Evolutionary conservation across 2,113 vertebrate species (phyloP).

Genomic region (Aphyosemion australe): DNA sequence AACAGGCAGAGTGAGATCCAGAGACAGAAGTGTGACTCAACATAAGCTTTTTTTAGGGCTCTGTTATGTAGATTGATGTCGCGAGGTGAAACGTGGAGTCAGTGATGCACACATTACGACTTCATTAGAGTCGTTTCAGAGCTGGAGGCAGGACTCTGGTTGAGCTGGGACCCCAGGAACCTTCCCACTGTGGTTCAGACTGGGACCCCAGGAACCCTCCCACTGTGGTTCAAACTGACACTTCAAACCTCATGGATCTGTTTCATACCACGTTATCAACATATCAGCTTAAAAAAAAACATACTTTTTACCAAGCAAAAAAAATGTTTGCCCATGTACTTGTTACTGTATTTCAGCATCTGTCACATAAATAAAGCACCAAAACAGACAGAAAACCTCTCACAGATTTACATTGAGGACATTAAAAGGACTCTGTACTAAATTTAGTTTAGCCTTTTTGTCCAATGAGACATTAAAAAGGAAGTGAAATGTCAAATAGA

Average conservation of each 20-base stretch:
- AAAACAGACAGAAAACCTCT: no score
- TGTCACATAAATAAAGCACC: no score
- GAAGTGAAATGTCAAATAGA: no score
- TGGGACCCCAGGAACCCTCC: background rate
- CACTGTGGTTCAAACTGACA: background rate
- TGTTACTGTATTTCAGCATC: no score
- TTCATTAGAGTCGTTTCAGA: slow-evolving; percentile 44
- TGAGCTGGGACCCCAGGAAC: slow-evolving; percentile 2
- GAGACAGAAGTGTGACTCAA: slow-evolving; percentile 8
- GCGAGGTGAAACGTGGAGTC: slow-evolving; percentile 38
- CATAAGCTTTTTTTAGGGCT: slow-evolving; percentile 20
- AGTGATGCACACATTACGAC: slow-evolving; percentile 23
- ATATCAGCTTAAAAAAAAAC: no score
- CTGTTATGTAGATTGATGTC: slow-evolving; percentile 33
- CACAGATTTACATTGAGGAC: no score
- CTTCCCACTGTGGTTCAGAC: background rate
- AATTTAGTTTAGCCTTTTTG: no score
- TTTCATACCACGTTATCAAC: background rate
- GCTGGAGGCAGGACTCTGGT: slow-evolving; percentile 4
- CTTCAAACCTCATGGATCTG: slow-evolving; percentile 2
- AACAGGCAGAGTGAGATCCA: slow-evolving; percentile 21
- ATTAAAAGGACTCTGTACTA: no score
- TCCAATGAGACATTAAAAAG: no score
- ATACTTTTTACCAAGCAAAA: no score
- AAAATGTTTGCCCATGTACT: no score